Evolutionary conservation across 53 echinoderm and acorn worm genomes (phyloP).

Genomic region (Holothuria scabra): DNA sequence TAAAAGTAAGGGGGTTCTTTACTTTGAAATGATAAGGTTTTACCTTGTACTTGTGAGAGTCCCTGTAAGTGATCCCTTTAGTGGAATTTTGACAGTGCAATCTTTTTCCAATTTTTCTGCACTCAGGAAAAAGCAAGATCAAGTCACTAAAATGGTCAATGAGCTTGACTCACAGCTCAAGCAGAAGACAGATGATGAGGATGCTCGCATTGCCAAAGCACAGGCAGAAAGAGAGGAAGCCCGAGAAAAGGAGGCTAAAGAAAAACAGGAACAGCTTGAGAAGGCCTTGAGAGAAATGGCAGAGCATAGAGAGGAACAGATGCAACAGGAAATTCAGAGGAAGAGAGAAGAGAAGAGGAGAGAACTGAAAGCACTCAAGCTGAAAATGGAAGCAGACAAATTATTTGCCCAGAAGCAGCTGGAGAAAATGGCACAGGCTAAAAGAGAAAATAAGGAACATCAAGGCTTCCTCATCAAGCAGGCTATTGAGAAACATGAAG

Average conservation of each 20-base stretch:
- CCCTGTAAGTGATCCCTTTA: too few species aligned
- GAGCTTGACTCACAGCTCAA: conserved; percentile 79
- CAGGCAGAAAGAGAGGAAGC: conserved; percentile 82
- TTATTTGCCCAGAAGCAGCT: conserved; percentile 85
- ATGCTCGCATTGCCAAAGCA: conserved; percentile 85
- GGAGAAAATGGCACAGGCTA: conserved; percentile 68
- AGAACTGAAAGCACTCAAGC: conserved; percentile 75
- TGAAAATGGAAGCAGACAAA: conserved; percentile 90
- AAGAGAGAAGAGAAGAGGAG: conserved; percentile 76
- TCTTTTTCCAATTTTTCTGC: background rate
- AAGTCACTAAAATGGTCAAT: conserved; percentile 82
- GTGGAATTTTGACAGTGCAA: too few species aligned
- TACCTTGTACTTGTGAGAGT: too few species aligned
- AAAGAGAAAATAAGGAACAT: conserved; percentile 62
- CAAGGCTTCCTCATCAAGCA: conserved; percentile 77
- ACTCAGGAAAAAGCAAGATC: conserved; percentile 90
- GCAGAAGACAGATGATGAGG: conserved; percentile 87
- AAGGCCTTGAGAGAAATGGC: conserved; percentile 70
- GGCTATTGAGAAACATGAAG: conserved; percentile 62
- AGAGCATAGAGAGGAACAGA: conserved; percentile 72
- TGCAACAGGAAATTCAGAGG: conserved; percentile 61
- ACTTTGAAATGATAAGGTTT: too few species aligned
- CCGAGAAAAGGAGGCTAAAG: conserved; percentile 73
- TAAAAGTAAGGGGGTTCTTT: too few species aligned
- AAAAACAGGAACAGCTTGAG: conserved; percentile 71